Conservation (phyloP, 2,797 vertebrate genomes). For the Cirrhinus mrigala region DNA sequence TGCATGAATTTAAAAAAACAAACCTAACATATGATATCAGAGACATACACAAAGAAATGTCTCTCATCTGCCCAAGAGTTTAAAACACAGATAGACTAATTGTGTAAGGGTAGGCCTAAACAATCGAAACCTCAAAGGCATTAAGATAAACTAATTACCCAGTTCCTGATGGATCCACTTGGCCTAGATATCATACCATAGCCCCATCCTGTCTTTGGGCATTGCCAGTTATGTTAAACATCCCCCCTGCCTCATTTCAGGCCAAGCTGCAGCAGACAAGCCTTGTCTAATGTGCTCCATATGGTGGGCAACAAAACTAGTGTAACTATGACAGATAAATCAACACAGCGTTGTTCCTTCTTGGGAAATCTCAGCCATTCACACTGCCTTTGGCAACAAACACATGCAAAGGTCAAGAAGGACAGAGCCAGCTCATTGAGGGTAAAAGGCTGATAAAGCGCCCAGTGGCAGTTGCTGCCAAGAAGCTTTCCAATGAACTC, state of each 20-base stretch:
- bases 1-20: not conserved
- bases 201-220: slow-evolving; percentile 10
- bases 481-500: not conserved
- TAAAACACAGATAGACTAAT: not conserved
- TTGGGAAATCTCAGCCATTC: slow-evolving; percentile 46
- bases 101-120: not conserved
- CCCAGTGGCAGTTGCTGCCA: not conserved
- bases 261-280: slow-evolving; percentile 65
- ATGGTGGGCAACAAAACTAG: slow-evolving; percentile 61
- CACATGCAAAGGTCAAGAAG: slow-evolving; percentile 29
- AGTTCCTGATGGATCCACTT: slow-evolving; percentile 19
- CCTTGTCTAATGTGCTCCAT: slow-evolving; percentile 75
- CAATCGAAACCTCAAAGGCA: not conserved
- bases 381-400: slow-evolving; percentile 34
- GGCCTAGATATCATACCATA: slow-evolving; percentile 3
- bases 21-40: slow-evolving; percentile 7
- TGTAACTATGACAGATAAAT: slow-evolving; percentile 38
- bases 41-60: not conserved
- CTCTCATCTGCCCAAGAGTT: not conserved
- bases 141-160: slow-evolving; percentile 52
- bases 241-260: slow-evolving; percentile 5
- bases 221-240: slow-evolving; percentile 52
- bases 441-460: not conserved
- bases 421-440: slow-evolving; percentile 34
- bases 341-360: slow-evolving; percentile 26